Evolutionary conservation across 2,113 vertebrate species (phyloP), one percentile per base, ranked within the genome.

Genomic region (Clupea harengus): DNA sequence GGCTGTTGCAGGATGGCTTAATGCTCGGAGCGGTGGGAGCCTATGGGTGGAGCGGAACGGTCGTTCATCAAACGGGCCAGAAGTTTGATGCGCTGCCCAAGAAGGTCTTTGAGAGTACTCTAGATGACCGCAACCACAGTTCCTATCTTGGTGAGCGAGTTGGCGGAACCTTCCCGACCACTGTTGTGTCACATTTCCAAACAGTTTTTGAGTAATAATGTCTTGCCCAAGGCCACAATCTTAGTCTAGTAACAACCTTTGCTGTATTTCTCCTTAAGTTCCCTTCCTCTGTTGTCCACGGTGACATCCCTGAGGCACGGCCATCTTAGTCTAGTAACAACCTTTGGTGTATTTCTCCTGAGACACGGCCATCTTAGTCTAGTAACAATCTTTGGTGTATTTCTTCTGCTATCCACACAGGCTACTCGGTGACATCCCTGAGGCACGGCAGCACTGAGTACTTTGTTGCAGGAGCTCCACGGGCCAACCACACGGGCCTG

Each of bases 401-500:
- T 49, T 54, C 17, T 1, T 54, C 15, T 54, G 13, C 2, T 17
- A 11, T 49, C 10, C 17, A 13, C 15, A 4, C 90, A 97, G 97
- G 97, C 90, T 97, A 97, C 87, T 95, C 97, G 45, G 93, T 97
- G 84, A 95, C 95, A 83, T 90, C 95, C 9, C 88, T 97, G 84
- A 93, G 92, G 54, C 93, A 93, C 9, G 87, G 81, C 80, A 92
- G 83, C 11, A 87, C 90, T 0, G 18, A 94, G 84, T 94, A 95
- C 89, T 97, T 94, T 90, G 96, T 97, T 67, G 95, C 96, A 52
- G 97, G 97, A 5, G 97, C 96, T 39, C 97, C 97, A 81, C 95
- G 97, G 80, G 96, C 96, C 82, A 96, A 95, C 90, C 97, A 97
- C 49, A 96, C 96, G 0, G 97, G 96, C 82, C 95, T 95, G 90